Conservation (phyloP, 2,888 invertebrate genomes). For the Leptopterna dolabrata region DNA sequence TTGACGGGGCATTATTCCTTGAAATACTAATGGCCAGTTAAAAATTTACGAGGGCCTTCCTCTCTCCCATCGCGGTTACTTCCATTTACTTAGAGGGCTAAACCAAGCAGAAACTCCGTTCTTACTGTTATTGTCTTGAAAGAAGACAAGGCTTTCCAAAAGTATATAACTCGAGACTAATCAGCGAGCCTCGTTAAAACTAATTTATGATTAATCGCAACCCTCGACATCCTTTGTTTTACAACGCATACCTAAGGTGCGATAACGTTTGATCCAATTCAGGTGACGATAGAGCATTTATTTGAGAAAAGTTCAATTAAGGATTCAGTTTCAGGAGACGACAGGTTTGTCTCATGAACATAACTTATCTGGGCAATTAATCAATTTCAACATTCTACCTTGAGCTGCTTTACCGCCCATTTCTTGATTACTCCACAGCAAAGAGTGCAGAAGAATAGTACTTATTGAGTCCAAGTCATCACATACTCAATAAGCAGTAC, state of each 20-base stretch:
- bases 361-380: too few relatives aligned
- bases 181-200: background rate
- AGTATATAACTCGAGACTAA: background rate
- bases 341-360: too few relatives aligned
- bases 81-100: background rate
- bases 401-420: too few relatives aligned
- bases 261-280: background rate
- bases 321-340: background rate
- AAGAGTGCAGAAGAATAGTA: too few relatives aligned
- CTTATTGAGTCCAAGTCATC: too few relatives aligned
- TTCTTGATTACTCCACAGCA: too few relatives aligned
- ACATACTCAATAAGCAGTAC: too few relatives aligned
- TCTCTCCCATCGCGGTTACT: background rate
- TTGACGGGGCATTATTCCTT: background rate
- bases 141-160: background rate
- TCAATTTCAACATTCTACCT: too few relatives aligned
- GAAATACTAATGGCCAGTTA: conserved; percentile 7
- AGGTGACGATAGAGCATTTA: background rate
- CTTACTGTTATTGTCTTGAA: background rate
- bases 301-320: background rate
- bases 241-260: background rate
- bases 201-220: background rate
- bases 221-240: background rate
- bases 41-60: background rate
- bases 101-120: background rate